These are phyloP conservation scores for Nymphalis c-album DNA, from an alignment of 2,888 invertebrate species.

Conservation along the genomic window DNA sequence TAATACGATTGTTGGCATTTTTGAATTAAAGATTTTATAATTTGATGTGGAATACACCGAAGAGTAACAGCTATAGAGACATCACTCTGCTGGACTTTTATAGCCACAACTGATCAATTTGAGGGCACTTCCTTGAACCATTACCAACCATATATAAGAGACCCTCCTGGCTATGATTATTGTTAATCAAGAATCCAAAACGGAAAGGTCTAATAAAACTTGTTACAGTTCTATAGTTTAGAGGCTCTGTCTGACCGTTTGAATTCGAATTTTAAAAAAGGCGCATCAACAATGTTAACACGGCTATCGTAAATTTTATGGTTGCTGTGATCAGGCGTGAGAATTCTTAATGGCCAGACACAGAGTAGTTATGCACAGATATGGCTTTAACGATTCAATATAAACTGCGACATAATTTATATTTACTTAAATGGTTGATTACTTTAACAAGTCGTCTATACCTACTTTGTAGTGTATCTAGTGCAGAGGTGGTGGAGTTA, in stretches of 20 bases:
- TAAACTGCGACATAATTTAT: background rate
- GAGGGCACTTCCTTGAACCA: constrained; percentile 71
- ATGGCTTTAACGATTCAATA: background rate
- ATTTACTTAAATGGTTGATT: background rate
- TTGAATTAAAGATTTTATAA: background rate
- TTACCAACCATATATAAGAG: constrained; percentile 54
- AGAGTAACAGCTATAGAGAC: constrained; percentile 55
- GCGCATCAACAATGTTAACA: constrained; percentile 54
- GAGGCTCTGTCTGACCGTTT: constrained; percentile 8
- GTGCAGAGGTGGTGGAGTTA: constrained; percentile 75
- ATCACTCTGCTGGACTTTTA: constrained; percentile 72
- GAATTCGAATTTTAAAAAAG: constrained; percentile 58
- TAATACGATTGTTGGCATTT: too few species aligned
- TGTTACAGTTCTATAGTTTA: constrained; percentile 17
- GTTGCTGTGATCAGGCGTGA: constrained; percentile 63
- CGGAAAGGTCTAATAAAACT: constrained; percentile 21
- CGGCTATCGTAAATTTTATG: constrained; percentile 66
- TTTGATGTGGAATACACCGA: background rate
- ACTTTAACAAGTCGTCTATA: constrained; percentile 5
- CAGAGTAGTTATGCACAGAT: constrained; percentile 40
- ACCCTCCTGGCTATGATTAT: constrained; percentile 40
- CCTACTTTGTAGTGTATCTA: constrained; percentile 28
- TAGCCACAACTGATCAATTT: constrained; percentile 71
- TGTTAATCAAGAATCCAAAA: constrained; percentile 7
- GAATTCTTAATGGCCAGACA: constrained; percentile 60